These are phyloP conservation scores for Harlomillsia oculata DNA, from an alignment of 1,140 invertebrate species.

Conservation along the genomic window DNA sequence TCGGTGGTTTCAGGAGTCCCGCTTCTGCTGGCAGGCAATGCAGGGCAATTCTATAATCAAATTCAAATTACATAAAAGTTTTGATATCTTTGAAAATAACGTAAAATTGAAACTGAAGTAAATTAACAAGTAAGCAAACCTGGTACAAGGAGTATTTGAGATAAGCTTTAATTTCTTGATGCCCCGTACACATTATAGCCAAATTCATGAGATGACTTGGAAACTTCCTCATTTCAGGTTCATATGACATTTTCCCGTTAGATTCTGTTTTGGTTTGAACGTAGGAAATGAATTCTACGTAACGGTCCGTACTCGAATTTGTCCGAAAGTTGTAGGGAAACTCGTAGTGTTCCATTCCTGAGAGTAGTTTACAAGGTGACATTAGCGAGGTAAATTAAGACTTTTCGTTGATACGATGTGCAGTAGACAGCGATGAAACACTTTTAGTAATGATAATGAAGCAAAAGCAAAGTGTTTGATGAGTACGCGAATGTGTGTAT, in stretches of 20 bases:
- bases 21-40: too few species aligned
- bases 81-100: too few species aligned
- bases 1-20: too few species aligned
- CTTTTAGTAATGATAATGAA: background rate
- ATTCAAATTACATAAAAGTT: too few species aligned
- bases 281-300: background rate
- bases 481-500: too few species aligned
- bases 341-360: background rate
- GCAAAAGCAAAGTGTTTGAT: background rate
- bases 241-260: background rate
- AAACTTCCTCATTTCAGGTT: background rate
- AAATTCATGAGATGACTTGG: background rate
- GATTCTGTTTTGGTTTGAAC: background rate
- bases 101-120: too few species aligned
- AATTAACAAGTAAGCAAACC: too few species aligned
- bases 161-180: constrained; percentile 5
- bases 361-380: background rate
- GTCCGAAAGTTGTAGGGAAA: background rate
- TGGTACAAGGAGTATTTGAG: too few species aligned
- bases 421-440: background rate
- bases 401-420: background rate
- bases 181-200: background rate
- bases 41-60: too few species aligned
- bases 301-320: background rate
- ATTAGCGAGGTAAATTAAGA: background rate